A percentile compares a stretch with the other conserved stretches of the same genome.
Evolutionary conservation across 2,797 vertebrate species (phyloP).

Genomic region (Pempheris klunzingeri): DNA sequence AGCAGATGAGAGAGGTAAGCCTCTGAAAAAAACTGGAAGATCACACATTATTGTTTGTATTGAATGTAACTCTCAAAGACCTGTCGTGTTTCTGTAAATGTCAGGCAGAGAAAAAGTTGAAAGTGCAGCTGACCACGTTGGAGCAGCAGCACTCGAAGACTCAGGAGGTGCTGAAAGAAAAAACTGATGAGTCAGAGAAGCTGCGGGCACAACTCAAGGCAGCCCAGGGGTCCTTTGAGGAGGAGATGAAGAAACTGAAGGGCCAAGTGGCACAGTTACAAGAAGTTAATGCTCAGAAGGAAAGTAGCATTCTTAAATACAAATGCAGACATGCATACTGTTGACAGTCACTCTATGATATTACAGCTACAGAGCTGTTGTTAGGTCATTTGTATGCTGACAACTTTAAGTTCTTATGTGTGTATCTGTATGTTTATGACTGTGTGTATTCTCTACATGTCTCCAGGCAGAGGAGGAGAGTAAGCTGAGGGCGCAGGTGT

Average conservation of each 20-base stretch:
- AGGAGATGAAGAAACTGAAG: constrained; percentile 89
- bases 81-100: constrained; percentile 29
- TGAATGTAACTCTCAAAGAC: constrained; percentile 1
- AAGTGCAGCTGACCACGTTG: constrained; percentile 83
- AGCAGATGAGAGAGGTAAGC: constrained; percentile 90
- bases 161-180: constrained; percentile 88
- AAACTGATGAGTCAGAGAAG: constrained; percentile 87
- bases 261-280: constrained; percentile 86
- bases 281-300: constrained; percentile 87
- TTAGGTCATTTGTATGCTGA: neutral
- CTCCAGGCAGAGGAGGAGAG: constrained; percentile 90
- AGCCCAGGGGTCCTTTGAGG: constrained; percentile 85
- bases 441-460: constrained; percentile 5
- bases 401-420: neutral
- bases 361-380: neutral
- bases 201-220: constrained; percentile 87
- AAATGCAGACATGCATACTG: neutral
- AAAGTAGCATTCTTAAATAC: constrained; percentile 52
- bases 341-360: no score
- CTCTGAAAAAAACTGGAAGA: neutral
- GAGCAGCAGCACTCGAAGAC: constrained; percentile 85
- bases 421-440: neutral
- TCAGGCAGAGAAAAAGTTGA: constrained; percentile 89
- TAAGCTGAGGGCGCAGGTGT: constrained; percentile 87
- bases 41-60: neutral